phyloP scores from a whole-genome alignment of 1,140 invertebrate species.

The Drosophila leontia region DNA sequence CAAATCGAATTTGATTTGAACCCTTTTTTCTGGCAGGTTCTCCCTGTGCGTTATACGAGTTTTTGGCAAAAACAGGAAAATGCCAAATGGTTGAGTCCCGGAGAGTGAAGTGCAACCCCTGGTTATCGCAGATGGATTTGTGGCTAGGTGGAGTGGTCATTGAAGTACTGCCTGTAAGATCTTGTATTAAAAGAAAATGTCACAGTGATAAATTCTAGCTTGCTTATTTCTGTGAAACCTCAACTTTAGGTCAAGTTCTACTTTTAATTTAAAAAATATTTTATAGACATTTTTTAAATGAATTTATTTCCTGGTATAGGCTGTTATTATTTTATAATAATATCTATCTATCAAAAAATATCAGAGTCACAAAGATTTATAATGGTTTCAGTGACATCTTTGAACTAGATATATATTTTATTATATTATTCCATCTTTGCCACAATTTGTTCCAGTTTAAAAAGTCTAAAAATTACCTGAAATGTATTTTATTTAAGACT shows the following conservation, averaged over 20 bases:
- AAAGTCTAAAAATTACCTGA: background rate
- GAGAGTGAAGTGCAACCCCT: constrained; percentile 25
- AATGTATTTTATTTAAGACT: background rate
- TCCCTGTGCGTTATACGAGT: constrained; percentile 33
- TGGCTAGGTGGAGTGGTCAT: background rate
- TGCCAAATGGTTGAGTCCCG: background rate
- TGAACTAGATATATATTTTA: too few relatives aligned
- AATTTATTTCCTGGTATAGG: too few relatives aligned
- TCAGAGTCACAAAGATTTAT: too few relatives aligned
- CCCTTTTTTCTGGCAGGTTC: constrained; percentile 55
- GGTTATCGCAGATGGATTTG: background rate
- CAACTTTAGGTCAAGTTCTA: too few relatives aligned
- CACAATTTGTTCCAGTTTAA: background rate
- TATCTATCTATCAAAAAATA: too few relatives aligned
- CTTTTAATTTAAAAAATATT: too few relatives aligned
- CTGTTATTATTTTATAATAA: too few relatives aligned
- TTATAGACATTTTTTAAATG: too few relatives aligned
- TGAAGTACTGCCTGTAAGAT: background rate
- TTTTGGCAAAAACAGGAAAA: constrained; percentile 9
- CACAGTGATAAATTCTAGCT: too few relatives aligned
- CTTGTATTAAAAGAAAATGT: background rate
- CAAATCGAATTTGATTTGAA: constrained; percentile 82
- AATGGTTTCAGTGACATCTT: too few relatives aligned
- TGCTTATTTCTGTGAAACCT: too few relatives aligned
- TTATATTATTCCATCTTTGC: too few relatives aligned